phyloP scores from a whole-genome alignment of 2,888 invertebrate genomes.

The Dorcus hopei region DNA sequence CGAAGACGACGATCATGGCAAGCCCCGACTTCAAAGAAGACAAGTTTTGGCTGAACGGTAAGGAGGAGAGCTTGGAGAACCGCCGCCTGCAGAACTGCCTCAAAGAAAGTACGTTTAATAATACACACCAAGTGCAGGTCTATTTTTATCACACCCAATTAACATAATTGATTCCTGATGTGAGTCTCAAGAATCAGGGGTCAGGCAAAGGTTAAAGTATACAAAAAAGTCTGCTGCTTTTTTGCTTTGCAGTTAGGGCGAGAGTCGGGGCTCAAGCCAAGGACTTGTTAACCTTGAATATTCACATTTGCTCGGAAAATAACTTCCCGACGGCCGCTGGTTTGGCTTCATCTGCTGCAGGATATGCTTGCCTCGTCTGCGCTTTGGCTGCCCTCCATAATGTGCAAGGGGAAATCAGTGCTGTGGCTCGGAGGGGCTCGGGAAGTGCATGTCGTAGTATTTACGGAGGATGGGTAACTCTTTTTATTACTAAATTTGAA shows the following conservation, averaged over 20 bases:
- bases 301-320: slow-evolving; percentile 85
- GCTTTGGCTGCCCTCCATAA: slow-evolving; percentile 75
- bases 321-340: slow-evolving; percentile 99
- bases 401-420: slow-evolving; percentile 69
- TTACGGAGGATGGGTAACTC: slow-evolving; percentile 76
- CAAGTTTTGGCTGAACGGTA: slow-evolving; percentile 86
- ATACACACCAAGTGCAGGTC: too few species aligned
- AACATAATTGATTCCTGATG: too few species aligned
- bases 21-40: slow-evolving; percentile 70
- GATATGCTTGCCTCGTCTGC: slow-evolving; percentile 89
- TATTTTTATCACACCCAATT: too few species aligned
- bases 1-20: slow-evolving; percentile 84
- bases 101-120: slow-evolving; percentile 57
- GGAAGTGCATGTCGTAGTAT: slow-evolving; percentile 97
- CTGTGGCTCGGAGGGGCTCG: slow-evolving; percentile 81
- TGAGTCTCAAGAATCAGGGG: too few species aligned
- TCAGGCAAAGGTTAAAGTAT: neutral
- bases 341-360: slow-evolving; percentile 96
- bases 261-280: slow-evolving; percentile 43
- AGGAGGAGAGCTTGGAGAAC: slow-evolving; percentile 71
- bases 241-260: slow-evolving; percentile 50
- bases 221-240: neutral
- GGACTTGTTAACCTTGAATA: slow-evolving; percentile 62
- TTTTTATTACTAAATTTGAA: neutral
- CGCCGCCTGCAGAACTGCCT: slow-evolving; percentile 75